Evolutionary conservation across 2,113 vertebrate genomes (phyloP), one percentile per base, ranked within the genome.

Genomic region (Gnathonemus echidnorhynchus): DNA sequence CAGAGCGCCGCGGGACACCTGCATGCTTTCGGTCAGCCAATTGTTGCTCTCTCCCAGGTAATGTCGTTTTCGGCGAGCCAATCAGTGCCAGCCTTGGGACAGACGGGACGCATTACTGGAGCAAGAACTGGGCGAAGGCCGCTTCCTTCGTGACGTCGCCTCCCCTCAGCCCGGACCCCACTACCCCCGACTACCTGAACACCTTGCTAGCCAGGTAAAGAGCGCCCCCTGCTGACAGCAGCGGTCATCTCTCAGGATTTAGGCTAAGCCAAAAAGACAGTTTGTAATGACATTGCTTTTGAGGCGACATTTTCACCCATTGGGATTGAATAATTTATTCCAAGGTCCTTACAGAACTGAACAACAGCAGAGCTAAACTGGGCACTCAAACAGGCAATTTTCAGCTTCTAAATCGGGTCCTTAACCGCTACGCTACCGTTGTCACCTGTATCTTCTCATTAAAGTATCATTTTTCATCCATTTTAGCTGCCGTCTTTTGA

Each of bases 41-140:
- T 80, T 0, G 49, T 19, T 74, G 5, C 89, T 89, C 90, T 89
- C 35, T 17, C 88, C 46, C 88, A 99, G 98, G 98, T 91, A 98
- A 98, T 0, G 98, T 99, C 90, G 98, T 99, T 91, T 99, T 99
- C 92, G 98, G 98, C 6, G 98, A 99, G 94, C 98, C 98, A 83
- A 98, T 99, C 95, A 97, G 97, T 0, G 98, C 98, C 93, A 99
- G 98, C 90, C 96, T 99, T 0, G 98, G 98, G 17, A 99, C 97
- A 0, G 98, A 99, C 0, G 98, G 98, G 87, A 99, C 98, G 0
- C 98, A 99, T 94, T 99, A 99, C 92, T 99, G 98, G 98, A 99
- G 98, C 96, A 99, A 99, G 95, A 99, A 99, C 92, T 99, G 98
- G 98, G 98, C 98, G 53, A 99, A 99, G 92, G 98, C 98, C 0